Conservation (phyloP, 2,113 vertebrate species). For the Pycnonotus jocosus region DNA sequence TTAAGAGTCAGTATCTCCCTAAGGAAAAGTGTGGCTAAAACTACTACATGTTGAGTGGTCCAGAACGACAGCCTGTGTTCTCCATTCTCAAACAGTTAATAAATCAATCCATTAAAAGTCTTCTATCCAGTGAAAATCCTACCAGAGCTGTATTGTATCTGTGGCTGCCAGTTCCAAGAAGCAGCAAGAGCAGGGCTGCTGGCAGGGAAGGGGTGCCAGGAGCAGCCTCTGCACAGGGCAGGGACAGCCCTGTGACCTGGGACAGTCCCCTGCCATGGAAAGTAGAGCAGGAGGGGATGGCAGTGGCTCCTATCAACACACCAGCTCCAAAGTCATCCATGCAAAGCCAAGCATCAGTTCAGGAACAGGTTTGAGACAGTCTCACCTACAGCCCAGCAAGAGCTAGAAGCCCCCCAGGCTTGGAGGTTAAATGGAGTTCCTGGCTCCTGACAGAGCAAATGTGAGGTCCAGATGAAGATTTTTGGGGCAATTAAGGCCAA, state of each 20-base stretch:
- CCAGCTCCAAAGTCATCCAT: neutral
- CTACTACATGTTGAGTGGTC: neutral
- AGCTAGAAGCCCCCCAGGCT: rapidly evolving
- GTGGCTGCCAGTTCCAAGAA: neutral
- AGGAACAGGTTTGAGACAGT: neutral
- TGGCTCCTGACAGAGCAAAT: neutral
- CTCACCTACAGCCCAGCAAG: neutral
- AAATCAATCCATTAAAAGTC: neutral
- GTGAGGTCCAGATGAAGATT: neutral
- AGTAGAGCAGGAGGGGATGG: neutral
- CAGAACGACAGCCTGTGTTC: neutral
- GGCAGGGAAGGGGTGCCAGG: neutral
- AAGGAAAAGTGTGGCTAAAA: neutral
- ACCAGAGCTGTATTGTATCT: neutral
- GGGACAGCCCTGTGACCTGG: neutral
- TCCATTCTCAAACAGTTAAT: neutral
- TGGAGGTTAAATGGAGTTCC: neutral
- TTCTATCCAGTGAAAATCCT: neutral
- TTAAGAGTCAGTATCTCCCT: neutral
- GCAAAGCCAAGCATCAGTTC: neutral
- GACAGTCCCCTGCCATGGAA: rapidly evolving
- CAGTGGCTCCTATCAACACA: neutral
- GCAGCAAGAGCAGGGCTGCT: neutral
- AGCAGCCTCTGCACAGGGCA: neutral
- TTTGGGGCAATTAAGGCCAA: neutral